These are phyloP conservation scores for Heteromurus nitidus DNA, from an alignment of 2,888 invertebrate species.

Conservation along the genomic window DNA sequence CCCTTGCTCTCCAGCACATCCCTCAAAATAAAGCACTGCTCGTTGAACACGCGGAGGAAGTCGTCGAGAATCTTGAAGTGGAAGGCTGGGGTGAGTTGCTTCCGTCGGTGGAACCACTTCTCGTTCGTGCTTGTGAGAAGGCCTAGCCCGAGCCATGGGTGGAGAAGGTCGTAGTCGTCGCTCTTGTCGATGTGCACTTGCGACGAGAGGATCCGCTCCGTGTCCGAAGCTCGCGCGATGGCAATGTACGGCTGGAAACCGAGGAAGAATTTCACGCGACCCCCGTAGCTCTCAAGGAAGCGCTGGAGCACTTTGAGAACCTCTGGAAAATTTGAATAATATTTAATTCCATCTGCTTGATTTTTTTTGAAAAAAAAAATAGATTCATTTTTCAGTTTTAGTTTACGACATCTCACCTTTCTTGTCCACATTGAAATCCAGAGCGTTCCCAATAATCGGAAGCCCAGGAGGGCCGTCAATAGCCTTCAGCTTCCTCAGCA, in stretches of 20 bases:
- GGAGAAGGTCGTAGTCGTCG: background rate
- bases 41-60: conserved; percentile 80
- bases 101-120: conserved; percentile 83
- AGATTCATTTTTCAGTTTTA: too few species aligned
- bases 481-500: background rate
- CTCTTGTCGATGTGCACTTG: conserved; percentile 4
- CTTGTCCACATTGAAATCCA: background rate
- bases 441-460: background rate
- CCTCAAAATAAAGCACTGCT: conserved; percentile 78
- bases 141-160: conserved; percentile 5
- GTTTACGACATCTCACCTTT: too few species aligned
- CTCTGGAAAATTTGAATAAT: background rate
- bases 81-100: conserved; percentile 82
- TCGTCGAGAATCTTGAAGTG: conserved; percentile 80
- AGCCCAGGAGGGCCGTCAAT: background rate
- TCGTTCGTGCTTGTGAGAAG: conserved; percentile 50
- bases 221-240: background rate
- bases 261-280: background rate
- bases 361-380: too few species aligned
- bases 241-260: background rate
- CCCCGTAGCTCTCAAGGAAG: background rate
- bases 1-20: conserved; percentile 68
- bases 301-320: background rate
- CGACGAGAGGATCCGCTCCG: background rate
- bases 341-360: background rate